These are phyloP conservation scores for Coendou prehensilis DNA, from an alignment of 2,797 vertebrate genomes.

Conservation along the genomic window DNA sequence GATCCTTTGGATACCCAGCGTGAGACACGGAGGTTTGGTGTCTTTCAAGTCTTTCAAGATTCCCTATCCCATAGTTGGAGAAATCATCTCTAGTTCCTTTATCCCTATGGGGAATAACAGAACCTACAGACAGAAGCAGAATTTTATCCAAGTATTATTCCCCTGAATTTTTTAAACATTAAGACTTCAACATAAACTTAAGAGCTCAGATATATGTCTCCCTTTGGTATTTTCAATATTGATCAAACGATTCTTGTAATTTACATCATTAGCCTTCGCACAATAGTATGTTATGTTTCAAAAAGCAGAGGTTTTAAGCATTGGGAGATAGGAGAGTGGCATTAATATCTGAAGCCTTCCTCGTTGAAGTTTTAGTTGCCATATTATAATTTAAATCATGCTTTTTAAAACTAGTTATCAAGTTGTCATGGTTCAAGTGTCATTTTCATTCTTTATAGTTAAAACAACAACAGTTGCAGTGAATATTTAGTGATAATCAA, in stretches of 20 bases:
- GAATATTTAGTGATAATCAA: conserved; percentile 55
- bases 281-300: conserved; percentile 84
- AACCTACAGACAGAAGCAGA: neutral
- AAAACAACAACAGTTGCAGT: conserved; percentile 72
- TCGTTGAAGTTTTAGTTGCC: conserved; percentile 82
- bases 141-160: conserved; percentile 18
- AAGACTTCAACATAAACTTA: conserved; percentile 66
- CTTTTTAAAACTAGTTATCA: conserved; percentile 74
- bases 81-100: conserved; percentile 49
- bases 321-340: conserved; percentile 82
- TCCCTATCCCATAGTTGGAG: neutral
- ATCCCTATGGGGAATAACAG: neutral
- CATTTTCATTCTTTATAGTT: conserved; percentile 73
- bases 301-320: conserved; percentile 82
- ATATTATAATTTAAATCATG: conserved; percentile 70
- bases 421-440: conserved; percentile 79
- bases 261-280: conserved; percentile 85
- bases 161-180: conserved; percentile 73
- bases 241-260: conserved; percentile 83
- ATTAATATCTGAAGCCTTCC: conserved; percentile 81
- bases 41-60: neutral
- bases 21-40: too few species aligned
- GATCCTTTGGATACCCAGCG: accelerated
- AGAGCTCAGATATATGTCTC: conserved; percentile 71
- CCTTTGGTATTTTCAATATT: conserved; percentile 77